Percentiles rank a stretch among this genome's conserved stretches.
Evolutionary conservation across 2,888 invertebrate genomes (phyloP).

Genomic region (Andrena fulva): DNA sequence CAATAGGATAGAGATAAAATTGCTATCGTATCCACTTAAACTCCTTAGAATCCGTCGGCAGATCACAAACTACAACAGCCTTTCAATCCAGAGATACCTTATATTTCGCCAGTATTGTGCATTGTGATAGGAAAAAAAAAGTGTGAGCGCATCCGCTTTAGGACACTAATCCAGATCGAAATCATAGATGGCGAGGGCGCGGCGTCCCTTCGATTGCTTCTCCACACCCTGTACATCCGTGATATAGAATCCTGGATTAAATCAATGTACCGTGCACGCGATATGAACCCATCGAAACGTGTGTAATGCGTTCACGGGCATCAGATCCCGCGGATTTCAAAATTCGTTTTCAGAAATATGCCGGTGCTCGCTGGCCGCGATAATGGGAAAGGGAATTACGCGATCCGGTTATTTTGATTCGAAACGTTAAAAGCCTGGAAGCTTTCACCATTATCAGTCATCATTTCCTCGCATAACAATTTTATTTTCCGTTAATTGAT

Average conservation of each 20-base stretch:
- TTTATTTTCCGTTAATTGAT: slow-evolving; percentile 1
- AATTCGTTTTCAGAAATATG: slow-evolving; percentile 63
- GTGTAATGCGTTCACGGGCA: slow-evolving; percentile 68
- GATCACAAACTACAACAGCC: no score
- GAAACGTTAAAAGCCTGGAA: slow-evolving; percentile 21
- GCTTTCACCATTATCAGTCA: neutral
- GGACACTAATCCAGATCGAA: slow-evolving; percentile 69
- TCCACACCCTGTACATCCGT: slow-evolving; percentile 48
- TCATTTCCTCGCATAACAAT: neutral
- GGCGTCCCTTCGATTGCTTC: slow-evolving; percentile 61
- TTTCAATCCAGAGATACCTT: no score
- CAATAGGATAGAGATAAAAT: no score
- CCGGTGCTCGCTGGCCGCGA: slow-evolving; percentile 46
- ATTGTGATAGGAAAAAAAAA: neutral
- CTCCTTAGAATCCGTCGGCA: no score
- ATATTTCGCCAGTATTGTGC: no score
- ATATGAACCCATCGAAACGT: slow-evolving; percentile 72
- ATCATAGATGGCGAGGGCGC: slow-evolving; percentile 65
- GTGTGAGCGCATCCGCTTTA: slow-evolving; percentile 36
- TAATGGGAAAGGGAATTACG: slow-evolving; percentile 56
- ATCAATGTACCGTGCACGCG: slow-evolving; percentile 73
- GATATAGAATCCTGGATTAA: slow-evolving; percentile 71
- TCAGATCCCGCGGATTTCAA: slow-evolving; percentile 66
- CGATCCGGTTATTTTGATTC: slow-evolving; percentile 40
- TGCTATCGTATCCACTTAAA: no score